These are phyloP conservation scores for Trissoscelio sp. DNA, from an alignment of 2,888 invertebrate species.

Conservation along the genomic window DNA sequence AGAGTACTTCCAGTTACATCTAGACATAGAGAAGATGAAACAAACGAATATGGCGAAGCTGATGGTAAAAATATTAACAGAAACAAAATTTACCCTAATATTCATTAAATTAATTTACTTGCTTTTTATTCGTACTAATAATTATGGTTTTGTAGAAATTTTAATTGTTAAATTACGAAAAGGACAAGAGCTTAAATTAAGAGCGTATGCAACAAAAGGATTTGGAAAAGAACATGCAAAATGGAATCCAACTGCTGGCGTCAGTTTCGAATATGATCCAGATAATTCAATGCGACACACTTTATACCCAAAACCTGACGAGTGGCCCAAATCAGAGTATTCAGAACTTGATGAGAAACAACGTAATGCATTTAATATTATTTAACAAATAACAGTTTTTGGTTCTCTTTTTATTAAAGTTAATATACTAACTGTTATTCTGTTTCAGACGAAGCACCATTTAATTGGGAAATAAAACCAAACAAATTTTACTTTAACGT, in stretches of 20 bases:
- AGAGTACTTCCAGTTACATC: slow-evolving; percentile 97
- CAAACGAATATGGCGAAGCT: slow-evolving; percentile 96
- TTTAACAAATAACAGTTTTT: not conserved
- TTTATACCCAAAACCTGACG: slow-evolving; percentile 97
- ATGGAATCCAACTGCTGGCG: slow-evolving; percentile 99
- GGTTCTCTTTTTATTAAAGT: not conserved
- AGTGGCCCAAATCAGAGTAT: slow-evolving; percentile 99
- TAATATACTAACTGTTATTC: not conserved
- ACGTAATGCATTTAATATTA: slow-evolving; percentile 84
- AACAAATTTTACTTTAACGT: slow-evolving; percentile 99
- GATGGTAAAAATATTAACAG: slow-evolving; percentile 86
- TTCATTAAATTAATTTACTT: no score
- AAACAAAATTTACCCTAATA: no score
- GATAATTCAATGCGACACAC: slow-evolving; percentile 99
- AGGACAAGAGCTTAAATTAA: slow-evolving; percentile 96
- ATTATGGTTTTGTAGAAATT: slow-evolving; percentile 84
- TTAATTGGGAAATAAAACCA: slow-evolving; percentile 97
- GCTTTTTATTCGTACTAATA: not conserved
- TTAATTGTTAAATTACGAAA: slow-evolving; percentile 89
- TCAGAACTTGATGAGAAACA: slow-evolving; percentile 96
- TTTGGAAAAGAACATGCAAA: slow-evolving; percentile 99
- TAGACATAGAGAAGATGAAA: slow-evolving; percentile 95
- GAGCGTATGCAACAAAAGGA: slow-evolving; percentile 98
- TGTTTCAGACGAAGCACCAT: slow-evolving; percentile 92
- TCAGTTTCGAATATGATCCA: slow-evolving; percentile 99